Evolutionary conservation across 2,888 invertebrate species (phyloP).

Genomic region (Plebejus anna): DNA sequence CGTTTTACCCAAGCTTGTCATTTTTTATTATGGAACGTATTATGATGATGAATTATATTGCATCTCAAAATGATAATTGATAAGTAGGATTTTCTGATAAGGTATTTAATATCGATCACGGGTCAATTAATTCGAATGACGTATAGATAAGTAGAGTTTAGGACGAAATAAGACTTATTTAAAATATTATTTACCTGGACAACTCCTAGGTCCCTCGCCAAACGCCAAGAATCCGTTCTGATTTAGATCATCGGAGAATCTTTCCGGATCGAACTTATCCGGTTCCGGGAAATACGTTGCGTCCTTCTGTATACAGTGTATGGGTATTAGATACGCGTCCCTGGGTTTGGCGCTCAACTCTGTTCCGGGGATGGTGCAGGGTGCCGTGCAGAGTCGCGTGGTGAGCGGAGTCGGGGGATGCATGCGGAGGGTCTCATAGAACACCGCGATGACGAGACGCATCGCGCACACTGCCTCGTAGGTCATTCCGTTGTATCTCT

Average conservation of each 20-base stretch:
- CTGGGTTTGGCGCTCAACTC: constrained; percentile 55
- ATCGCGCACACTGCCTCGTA: constrained; percentile 66
- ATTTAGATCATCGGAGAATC: constrained; percentile 58
- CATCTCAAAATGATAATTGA: not conserved
- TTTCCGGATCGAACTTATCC: constrained; percentile 65
- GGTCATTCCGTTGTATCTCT: constrained; percentile 54
- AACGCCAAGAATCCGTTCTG: constrained; percentile 66
- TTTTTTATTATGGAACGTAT: not conserved
- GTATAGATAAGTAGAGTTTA: not conserved
- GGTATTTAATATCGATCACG: not conserved
- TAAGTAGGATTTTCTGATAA: constrained; percentile 1
- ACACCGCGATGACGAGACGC: constrained; percentile 56
- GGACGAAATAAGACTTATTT: not conserved
- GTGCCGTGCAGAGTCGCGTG: constrained; percentile 63
- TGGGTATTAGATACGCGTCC: constrained; percentile 64
- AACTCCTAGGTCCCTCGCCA: constrained; percentile 70
- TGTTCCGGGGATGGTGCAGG: constrained; percentile 56
- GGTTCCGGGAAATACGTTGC: constrained; percentile 61
- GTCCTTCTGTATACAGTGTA: constrained; percentile 67
- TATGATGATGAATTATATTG: not conserved
- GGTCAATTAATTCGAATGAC: not conserved
- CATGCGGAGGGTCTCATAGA: constrained; percentile 62
- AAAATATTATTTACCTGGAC: constrained; percentile 57
- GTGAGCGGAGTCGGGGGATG: constrained; percentile 71
- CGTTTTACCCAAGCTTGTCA: not conserved